A percentile compares a stretch with the other conserved stretches of the same genome.
Evolutionary conservation across 2,888 invertebrate species (phyloP).

Genomic region (Periphyllus acericola): DNA sequence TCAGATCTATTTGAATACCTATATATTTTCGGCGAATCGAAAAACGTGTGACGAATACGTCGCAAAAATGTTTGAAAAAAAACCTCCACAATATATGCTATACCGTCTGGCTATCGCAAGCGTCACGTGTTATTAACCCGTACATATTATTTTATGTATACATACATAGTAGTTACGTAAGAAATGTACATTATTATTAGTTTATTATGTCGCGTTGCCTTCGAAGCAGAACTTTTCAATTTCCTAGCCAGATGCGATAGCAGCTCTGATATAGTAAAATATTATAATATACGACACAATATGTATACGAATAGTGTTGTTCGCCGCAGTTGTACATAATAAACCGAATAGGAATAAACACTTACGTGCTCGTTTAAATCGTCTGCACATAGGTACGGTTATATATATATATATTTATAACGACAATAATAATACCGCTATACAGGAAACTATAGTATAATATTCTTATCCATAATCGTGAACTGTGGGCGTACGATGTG

Average conservation of each 20-base stretch:
- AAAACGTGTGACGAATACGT: neutral
- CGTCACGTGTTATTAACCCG: neutral
- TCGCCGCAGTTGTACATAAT: neutral
- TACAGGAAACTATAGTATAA: constrained; percentile 45
- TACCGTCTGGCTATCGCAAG: neutral
- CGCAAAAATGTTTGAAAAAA: neutral
- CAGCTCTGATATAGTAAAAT: neutral
- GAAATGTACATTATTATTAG: neutral
- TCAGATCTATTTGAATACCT: neutral
- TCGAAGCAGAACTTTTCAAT: constrained; percentile 31
- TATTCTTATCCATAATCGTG: constrained; percentile 54
- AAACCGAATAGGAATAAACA: neutral
- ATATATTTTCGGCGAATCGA: neutral
- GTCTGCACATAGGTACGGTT: neutral
- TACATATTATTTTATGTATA: too few relatives aligned
- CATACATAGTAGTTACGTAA: too few relatives aligned
- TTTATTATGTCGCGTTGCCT: neutral
- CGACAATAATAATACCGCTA: neutral
- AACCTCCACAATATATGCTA: too few relatives aligned
- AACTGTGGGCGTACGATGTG: constrained; percentile 59
- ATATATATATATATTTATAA: neutral
- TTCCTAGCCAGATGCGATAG: neutral
- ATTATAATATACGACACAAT: neutral
- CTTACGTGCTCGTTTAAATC: neutral
- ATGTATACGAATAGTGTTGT: neutral